A percentile compares a stretch with the other conserved stretches of the same genome.
Evolutionary conservation across 2,113 vertebrate genomes (phyloP).

Genomic region (Carassius carassius): DNA sequence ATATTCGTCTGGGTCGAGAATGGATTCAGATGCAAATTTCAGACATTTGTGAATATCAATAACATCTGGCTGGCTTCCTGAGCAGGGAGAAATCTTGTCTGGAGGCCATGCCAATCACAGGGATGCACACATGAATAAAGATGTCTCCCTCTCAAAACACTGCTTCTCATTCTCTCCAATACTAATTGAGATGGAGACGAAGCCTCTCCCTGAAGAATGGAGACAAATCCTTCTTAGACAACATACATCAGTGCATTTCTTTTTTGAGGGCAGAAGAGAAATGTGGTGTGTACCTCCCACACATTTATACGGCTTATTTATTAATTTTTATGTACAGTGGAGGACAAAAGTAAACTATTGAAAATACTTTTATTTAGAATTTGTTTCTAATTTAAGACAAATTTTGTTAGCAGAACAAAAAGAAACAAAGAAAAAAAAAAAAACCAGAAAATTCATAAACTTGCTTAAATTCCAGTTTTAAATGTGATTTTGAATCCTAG

Average conservation of each 20-base stretch:
- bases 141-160: slow-evolving; percentile 60
- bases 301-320: neutral
- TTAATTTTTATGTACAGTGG: neutral
- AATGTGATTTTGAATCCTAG: neutral
- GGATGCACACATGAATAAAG: slow-evolving; percentile 72
- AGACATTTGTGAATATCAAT: slow-evolving; percentile 71
- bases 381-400: neutral
- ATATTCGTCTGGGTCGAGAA: slow-evolving; percentile 17
- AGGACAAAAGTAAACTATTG: neutral
- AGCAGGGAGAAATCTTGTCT: slow-evolving; percentile 64
- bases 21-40: slow-evolving; percentile 66
- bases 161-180: slow-evolving; percentile 55
- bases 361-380: neutral
- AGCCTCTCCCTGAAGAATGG: slow-evolving; percentile 47
- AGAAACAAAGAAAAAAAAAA: neutral
- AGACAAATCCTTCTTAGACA: slow-evolving; percentile 17
- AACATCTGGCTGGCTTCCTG: slow-evolving; percentile 70
- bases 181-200: slow-evolving; percentile 66
- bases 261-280: neutral
- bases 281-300: neutral
- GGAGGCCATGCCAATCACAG: slow-evolving; percentile 71
- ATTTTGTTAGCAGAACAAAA: neutral
- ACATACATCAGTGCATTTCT: neutral
- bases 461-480: neutral
- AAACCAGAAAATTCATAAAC: neutral